Conservation (phyloP, 2,797 vertebrate genomes). For the Sandelia bainsii region DNA sequence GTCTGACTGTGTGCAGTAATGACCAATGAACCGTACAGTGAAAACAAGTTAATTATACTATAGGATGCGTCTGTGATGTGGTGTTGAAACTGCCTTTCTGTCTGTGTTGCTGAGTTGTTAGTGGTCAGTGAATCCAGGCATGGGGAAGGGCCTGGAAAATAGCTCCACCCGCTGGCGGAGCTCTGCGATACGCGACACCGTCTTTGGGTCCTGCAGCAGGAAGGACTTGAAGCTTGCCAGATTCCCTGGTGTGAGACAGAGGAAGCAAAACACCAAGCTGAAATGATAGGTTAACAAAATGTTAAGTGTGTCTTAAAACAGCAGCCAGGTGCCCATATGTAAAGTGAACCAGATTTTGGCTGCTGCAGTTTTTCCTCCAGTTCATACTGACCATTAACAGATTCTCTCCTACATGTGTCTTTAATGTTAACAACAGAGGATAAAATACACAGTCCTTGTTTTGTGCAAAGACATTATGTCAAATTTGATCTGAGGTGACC, state of each 20-base stretch:
- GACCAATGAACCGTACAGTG: neutral
- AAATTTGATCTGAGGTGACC: no score
- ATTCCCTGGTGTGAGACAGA: slow-evolving; percentile 77
- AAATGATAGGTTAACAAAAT: neutral
- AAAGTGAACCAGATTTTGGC: neutral
- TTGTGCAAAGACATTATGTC: no score
- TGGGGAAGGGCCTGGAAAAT: slow-evolving; percentile 90
- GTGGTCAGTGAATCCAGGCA: slow-evolving; percentile 87
- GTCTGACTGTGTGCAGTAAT: neutral
- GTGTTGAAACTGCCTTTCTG: neutral
- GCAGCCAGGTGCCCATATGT: no score
- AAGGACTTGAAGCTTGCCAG: slow-evolving; percentile 87
- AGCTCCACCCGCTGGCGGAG: slow-evolving; percentile 87
- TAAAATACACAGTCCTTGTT: neutral
- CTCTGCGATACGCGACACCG: slow-evolving; percentile 72
- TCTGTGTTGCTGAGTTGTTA: slow-evolving; percentile 7
- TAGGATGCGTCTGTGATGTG: neutral
- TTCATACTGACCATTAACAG: neutral
- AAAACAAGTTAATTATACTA: neutral
- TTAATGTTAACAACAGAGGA: neutral
- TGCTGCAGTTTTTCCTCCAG: neutral
- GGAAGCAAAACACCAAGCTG: neutral
- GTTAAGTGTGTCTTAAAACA: neutral
- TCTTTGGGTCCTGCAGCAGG: slow-evolving; percentile 83
- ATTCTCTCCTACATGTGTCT: neutral